These are phyloP conservation scores for Tachycineta bicolor DNA, from an alignment of 2,113 vertebrate genomes.

Conservation along the genomic window DNA sequence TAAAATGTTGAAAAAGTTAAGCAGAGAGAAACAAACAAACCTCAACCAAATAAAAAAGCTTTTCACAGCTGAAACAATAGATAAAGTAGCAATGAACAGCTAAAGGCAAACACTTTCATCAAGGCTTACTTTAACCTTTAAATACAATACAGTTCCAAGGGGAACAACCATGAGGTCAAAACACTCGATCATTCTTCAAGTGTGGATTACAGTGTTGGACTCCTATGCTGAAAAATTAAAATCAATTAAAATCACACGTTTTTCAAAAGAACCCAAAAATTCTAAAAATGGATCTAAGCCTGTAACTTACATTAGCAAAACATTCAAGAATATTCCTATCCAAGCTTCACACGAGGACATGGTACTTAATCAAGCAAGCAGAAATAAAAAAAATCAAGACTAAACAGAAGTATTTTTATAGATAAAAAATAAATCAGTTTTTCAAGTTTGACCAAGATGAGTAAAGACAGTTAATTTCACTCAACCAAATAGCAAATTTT, in stretches of 20 bases:
- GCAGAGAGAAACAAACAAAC: background rate
- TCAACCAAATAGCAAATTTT: background rate
- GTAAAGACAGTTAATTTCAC: background rate
- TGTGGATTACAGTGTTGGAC: background rate
- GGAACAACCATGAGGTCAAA: background rate
- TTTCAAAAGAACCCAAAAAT: background rate
- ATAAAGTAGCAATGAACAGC: background rate
- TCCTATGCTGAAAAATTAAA: background rate
- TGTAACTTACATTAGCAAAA: background rate
- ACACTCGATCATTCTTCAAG: background rate
- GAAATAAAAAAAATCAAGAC: background rate
- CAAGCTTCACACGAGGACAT: background rate
- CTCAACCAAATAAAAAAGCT: background rate
- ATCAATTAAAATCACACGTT: background rate
- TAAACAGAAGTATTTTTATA: background rate
- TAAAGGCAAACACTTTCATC: background rate
- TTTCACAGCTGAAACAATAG: slow-evolving; percentile 7
- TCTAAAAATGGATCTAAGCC: background rate
- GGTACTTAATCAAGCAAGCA: background rate
- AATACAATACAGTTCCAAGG: background rate
- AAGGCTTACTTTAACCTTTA: background rate
- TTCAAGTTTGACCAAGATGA: background rate
- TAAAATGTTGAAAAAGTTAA: background rate
- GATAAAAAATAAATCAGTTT: background rate
- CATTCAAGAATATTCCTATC: background rate